phyloP scores from a whole-genome alignment of 2,888 invertebrate genomes.

The Harmothoe impar region DNA sequence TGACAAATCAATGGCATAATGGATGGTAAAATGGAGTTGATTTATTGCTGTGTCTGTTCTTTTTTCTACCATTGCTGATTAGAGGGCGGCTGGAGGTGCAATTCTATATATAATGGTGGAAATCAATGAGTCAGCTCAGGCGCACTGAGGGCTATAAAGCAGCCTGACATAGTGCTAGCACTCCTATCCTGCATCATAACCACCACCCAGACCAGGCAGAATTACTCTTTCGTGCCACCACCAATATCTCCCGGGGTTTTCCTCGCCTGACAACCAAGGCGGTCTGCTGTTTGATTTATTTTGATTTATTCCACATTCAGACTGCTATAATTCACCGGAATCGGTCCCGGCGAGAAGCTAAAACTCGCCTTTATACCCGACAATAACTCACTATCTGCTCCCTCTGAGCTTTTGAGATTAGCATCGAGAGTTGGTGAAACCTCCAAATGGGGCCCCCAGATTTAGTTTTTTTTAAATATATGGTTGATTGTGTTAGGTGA shows the following conservation, averaged over 20 bases:
- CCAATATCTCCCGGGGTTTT: constrained; percentile 1
- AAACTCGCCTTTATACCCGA: background rate
- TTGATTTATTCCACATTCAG: constrained; percentile 4
- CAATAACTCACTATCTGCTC: too few relatives aligned
- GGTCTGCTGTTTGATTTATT: constrained; percentile 16
- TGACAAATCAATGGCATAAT: background rate
- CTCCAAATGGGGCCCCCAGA: background rate
- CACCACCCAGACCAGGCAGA: background rate
- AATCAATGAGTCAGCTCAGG: background rate
- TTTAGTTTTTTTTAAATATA: background rate
- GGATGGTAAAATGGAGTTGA: constrained; percentile 1
- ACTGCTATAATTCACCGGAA: constrained; percentile 4
- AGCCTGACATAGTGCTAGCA: background rate
- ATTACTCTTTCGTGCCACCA: background rate
- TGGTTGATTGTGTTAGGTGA: constrained; percentile 18
- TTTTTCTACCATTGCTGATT: too few relatives aligned
- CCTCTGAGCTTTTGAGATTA: background rate
- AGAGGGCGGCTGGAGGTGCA: background rate
- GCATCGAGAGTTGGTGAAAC: background rate
- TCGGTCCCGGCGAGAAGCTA: background rate
- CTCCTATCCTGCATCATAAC: background rate
- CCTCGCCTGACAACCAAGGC: constrained; percentile 22
- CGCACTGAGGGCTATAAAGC: background rate
- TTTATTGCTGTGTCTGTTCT: background rate
- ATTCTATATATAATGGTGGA: constrained; percentile 11